phyloP scores from a whole-genome alignment of 2,888 invertebrate species.

The Lepidocyrtoides sp. region DNA sequence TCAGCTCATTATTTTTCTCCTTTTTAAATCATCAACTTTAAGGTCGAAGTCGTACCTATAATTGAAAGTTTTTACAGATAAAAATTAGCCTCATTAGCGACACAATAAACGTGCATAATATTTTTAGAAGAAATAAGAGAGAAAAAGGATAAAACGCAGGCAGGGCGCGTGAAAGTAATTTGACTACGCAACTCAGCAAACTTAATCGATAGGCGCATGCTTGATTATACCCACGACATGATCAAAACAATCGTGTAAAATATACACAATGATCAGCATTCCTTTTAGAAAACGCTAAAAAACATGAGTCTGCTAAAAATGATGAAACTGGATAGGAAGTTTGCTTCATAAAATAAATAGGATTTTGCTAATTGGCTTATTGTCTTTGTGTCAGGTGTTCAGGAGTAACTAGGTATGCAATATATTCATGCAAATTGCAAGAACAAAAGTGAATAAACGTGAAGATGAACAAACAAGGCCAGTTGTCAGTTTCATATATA shows the following conservation, averaged over 20 bases:
- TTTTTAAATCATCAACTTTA: slow-evolving; percentile 85
- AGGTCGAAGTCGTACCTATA: slow-evolving; percentile 85
- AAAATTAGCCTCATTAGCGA: slow-evolving; percentile 44
- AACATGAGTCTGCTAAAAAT: neutral
- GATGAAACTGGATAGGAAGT: neutral
- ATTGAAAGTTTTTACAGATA: slow-evolving; percentile 58
- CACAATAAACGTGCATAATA: neutral
- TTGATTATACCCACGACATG: neutral
- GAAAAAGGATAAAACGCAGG: neutral
- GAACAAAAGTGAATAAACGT: neutral
- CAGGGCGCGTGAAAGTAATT: neutral
- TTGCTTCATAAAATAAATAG: neutral
- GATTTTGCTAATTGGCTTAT: slow-evolving; percentile 50
- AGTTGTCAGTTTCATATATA: no score
- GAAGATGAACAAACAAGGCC: neutral
- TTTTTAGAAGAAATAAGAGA: neutral
- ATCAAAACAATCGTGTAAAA: neutral
- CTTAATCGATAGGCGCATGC: slow-evolving; percentile 16
- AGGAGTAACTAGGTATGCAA: neutral
- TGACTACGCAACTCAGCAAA: neutral
- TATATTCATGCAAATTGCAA: no score
- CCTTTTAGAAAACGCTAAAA: neutral
- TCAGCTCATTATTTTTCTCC: slow-evolving; percentile 83
- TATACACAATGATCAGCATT: neutral
- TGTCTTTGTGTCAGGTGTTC: slow-evolving; percentile 14